Evolutionary conservation across 2,888 invertebrate genomes (phyloP).

Genomic region (Acanthoscelides obtectus): DNA sequence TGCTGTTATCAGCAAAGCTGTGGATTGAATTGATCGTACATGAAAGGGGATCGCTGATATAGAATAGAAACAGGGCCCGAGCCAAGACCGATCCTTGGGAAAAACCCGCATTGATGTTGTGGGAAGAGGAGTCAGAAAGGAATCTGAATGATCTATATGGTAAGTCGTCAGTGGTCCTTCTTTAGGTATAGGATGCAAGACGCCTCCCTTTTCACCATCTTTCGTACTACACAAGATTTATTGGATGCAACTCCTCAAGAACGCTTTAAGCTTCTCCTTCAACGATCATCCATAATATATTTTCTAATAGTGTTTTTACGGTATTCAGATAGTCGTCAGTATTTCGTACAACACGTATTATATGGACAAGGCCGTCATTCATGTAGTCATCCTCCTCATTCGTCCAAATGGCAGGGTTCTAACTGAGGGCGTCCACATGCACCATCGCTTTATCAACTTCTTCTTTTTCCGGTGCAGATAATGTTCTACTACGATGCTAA

Average conservation of each 20-base stretch:
- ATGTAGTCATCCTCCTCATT: background rate
- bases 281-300: conserved; percentile 22
- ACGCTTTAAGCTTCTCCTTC: conserved; percentile 18
- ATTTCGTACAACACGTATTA: conserved; percentile 18
- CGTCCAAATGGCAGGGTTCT: conserved; percentile 18
- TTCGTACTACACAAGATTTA: conserved; percentile 27
- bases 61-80: too few relatives aligned
- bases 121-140: conserved; percentile 24
- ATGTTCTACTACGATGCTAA: conserved; percentile 14
- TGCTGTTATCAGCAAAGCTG: too few relatives aligned
- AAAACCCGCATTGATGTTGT: too few relatives aligned
- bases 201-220: conserved; percentile 24
- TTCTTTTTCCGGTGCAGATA: conserved; percentile 16
- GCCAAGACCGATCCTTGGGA: too few relatives aligned
- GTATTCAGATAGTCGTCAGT: conserved; percentile 21
- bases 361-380: conserved; percentile 8
- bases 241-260: conserved; percentile 16
- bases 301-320: conserved; percentile 22
- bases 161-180: conserved; percentile 21
- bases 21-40: too few relatives aligned
- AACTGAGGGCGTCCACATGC: conserved; percentile 31
- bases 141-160: conserved; percentile 28
- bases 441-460: conserved; percentile 22
- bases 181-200: conserved; percentile 21
- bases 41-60: too few relatives aligned